Evolutionary conservation across 2,888 invertebrate species (phyloP).

Genomic region (Acanthoscelides obtectus): DNA sequence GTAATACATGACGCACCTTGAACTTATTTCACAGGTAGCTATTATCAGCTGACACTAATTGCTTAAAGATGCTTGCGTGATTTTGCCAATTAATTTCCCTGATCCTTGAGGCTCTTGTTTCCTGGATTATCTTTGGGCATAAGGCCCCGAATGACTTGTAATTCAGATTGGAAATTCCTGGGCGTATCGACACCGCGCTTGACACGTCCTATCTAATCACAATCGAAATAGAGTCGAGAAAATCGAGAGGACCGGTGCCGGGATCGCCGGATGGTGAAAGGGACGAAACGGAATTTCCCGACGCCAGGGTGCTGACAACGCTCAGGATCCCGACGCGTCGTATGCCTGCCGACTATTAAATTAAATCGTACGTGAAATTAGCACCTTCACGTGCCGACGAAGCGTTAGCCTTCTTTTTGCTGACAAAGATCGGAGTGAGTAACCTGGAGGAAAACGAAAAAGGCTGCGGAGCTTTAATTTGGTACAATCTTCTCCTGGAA

Average conservation of each 20-base stretch:
- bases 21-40: no score
- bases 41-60: no score
- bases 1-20: no score
- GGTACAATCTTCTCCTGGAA: no score
- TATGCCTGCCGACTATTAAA: slow-evolving; percentile 16
- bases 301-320: no score
- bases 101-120: no score
- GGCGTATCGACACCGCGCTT: not conserved
- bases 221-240: not conserved
- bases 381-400: slow-evolving; percentile 15
- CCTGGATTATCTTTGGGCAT: no score
- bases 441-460: no score
- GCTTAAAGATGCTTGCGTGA: no score
- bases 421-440: not conserved
- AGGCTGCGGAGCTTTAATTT: no score
- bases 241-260: not conserved
- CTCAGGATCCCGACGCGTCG: not conserved
- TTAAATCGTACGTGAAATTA: slow-evolving; percentile 28
- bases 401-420: not conserved
- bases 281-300: not conserved
- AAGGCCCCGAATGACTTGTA: not conserved
- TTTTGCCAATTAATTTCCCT: no score
- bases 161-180: not conserved
- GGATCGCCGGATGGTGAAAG: not conserved
- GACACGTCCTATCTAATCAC: not conserved